These are phyloP conservation scores for Columbina picui DNA, from an alignment of 2,113 vertebrate genomes.

Conservation along the genomic window DNA sequence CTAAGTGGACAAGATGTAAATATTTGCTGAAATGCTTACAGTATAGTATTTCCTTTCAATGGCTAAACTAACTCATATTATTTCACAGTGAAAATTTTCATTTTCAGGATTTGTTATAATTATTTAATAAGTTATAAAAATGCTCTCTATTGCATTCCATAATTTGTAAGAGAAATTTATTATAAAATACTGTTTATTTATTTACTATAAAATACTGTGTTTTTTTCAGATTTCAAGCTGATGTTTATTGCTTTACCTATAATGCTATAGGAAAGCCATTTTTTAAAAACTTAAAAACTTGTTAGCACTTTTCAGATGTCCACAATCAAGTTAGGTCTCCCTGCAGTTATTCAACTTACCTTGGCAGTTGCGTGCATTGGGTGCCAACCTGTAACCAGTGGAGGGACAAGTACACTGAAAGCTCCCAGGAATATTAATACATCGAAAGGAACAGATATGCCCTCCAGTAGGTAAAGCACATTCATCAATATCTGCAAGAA, in stretches of 20 bases:
- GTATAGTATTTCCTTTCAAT: background rate
- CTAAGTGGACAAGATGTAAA: conserved; percentile 36
- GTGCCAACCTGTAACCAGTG: conserved; percentile 85
- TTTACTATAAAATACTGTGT: background rate
- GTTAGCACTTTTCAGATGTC: background rate
- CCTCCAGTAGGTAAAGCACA: conserved; percentile 95
- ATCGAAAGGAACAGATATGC: conserved; percentile 92
- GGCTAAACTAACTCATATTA: background rate
- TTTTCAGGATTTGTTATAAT: background rate
- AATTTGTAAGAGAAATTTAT: background rate
- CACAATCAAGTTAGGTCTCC: background rate
- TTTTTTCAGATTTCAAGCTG: background rate
- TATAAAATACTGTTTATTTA: background rate
- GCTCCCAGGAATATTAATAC: conserved; percentile 90
- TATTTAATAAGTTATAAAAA: background rate
- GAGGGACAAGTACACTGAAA: conserved; percentile 93
- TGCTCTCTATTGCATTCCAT: background rate
- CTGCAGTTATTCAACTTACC: conserved; percentile 69
- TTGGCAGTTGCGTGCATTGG: conserved; percentile 95
- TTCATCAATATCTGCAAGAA: conserved; percentile 90
- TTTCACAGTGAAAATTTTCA: background rate
- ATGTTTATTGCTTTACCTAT: background rate
- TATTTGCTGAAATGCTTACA: background rate
- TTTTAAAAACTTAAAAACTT: background rate
- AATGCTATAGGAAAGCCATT: background rate